Conservation (phyloP, 2,888 invertebrate species). For the Erebia epiphron region DNA sequence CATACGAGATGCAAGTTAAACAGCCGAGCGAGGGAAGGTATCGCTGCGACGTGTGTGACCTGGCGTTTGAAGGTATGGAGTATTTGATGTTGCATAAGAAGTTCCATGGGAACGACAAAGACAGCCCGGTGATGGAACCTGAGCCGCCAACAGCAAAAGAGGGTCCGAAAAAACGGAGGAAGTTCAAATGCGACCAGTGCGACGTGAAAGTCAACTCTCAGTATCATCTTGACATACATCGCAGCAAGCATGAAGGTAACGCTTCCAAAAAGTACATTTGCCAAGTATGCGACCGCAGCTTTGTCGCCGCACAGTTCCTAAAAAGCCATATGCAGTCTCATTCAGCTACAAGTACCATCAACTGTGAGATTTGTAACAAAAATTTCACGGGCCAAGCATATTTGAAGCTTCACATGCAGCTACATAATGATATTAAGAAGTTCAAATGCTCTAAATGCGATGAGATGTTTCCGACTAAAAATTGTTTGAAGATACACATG, state of each 20-base stretch:
- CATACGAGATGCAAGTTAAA: conserved; percentile 59
- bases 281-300: conserved; percentile 74
- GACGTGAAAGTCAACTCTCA: conserved; percentile 78
- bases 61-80: conserved; percentile 75
- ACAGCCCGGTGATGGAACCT: conserved; percentile 62
- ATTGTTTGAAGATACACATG: conserved; percentile 77
- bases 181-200: conserved; percentile 75
- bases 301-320: conserved; percentile 75
- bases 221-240: conserved; percentile 75
- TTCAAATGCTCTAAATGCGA: conserved; percentile 78
- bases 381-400: conserved; percentile 77
- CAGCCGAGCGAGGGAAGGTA: conserved; percentile 61
- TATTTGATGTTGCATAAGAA: conserved; percentile 75
- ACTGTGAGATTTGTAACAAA: conserved; percentile 75
- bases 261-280: conserved; percentile 72
- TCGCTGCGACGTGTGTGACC: conserved; percentile 73
- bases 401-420: conserved; percentile 75
- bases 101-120: conserved; percentile 75
- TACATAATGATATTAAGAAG: conserved; percentile 76
- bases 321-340: conserved; percentile 80
- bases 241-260: conserved; percentile 74
- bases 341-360: conserved; percentile 69
- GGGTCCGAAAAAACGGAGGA: conserved; percentile 70
- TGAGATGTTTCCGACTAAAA: conserved; percentile 77
- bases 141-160: conserved; percentile 59